A percentile compares a stretch with the other conserved stretches of the same genome.
Evolutionary conservation across 2,797 vertebrate species (phyloP).

Genomic region (Gephyroberyx darwinii): DNA sequence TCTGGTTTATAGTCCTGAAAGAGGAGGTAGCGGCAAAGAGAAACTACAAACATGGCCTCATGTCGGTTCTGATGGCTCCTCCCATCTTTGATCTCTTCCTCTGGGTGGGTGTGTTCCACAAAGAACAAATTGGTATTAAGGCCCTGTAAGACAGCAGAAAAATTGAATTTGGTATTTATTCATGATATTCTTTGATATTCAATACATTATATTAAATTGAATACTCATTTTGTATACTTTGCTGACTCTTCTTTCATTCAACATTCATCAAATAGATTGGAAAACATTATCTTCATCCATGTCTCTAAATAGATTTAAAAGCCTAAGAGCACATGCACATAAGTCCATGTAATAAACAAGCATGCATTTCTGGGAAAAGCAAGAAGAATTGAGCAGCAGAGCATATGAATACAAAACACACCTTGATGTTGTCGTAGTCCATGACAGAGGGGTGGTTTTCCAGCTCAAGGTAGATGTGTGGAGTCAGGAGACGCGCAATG

Average conservation of each 20-base stretch:
- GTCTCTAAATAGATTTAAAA: constrained; percentile 20
- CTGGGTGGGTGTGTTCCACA: constrained; percentile 86
- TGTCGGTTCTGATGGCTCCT: constrained; percentile 91
- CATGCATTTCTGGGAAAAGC: constrained; percentile 13
- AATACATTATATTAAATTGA: background rate
- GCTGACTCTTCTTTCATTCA: background rate
- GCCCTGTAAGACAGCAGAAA: constrained; percentile 79
- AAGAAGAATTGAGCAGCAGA: constrained; percentile 16
- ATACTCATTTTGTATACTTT: constrained; percentile 1
- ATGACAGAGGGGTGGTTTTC: constrained; percentile 93
- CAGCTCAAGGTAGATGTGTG: constrained; percentile 90
- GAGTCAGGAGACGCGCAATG: constrained; percentile 90
- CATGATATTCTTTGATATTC: constrained; percentile 13
- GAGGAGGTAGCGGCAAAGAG: constrained; percentile 89
- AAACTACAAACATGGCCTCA: constrained; percentile 90
- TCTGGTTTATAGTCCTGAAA: constrained; percentile 89
- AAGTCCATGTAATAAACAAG: constrained; percentile 14
- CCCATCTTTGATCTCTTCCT: constrained; percentile 89
- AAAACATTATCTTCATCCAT: background rate
- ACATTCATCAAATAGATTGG: background rate
- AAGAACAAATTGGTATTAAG: constrained; percentile 90
- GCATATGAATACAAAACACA: constrained; percentile 61
- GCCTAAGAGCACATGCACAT: constrained; percentile 8
- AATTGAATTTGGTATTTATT: background rate
- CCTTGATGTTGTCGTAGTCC: constrained; percentile 90